Evolutionary conservation across 2,888 invertebrate genomes (phyloP), one percentile per base, ranked within the genome.

Genomic region (Odontothrips loti): DNA sequence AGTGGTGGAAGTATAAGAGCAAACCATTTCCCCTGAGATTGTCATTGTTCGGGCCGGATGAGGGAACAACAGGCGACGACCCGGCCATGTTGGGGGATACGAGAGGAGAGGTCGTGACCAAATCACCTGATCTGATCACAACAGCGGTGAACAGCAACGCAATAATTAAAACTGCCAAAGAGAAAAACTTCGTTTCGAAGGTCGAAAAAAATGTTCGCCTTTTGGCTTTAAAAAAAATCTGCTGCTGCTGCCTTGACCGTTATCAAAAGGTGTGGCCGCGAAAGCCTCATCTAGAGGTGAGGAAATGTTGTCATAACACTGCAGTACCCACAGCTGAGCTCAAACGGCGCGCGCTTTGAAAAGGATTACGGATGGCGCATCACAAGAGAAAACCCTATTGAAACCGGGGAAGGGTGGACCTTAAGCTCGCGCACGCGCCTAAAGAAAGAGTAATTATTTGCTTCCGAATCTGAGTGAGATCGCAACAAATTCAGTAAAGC

Each of bases 1-100:
- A 93, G 83, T 91, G 91, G 87, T 93, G 92, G 85, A 91, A 91
- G 86, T 92, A 93, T 6, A 93, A 87, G 20, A 84, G 75, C 15
- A 84, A 81, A 23, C 83, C 84, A 83, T 82, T 84, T 23, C 79
- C 79, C 79, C 58, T 79, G 51, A n/a, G 23, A 27, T 75, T 75
- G 68, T 75, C 68, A 12, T 27, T 1, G 23, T 75, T 75, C 3
- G 27, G 27, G 11, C 68, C 27, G 68, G 68, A 75, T 12, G 12
- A 27, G 12, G 27, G 68, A 75, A 11, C 68, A 27, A 12, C 68
- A 75, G 68, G 27, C 68, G 23, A 27, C 68, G 68, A 75, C 68
- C 68, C 68, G 68, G 68, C 68, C 68, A 75, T 75, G 68, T 11
- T 23, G 12, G 68, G 27, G 68, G 27, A 23, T 27, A 9, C 10